Percentiles rank a stretch among this genome's conserved stretches.
Conservation (phyloP, 1,140 invertebrate genomes). For the Ridgeia piscesae region DNA sequence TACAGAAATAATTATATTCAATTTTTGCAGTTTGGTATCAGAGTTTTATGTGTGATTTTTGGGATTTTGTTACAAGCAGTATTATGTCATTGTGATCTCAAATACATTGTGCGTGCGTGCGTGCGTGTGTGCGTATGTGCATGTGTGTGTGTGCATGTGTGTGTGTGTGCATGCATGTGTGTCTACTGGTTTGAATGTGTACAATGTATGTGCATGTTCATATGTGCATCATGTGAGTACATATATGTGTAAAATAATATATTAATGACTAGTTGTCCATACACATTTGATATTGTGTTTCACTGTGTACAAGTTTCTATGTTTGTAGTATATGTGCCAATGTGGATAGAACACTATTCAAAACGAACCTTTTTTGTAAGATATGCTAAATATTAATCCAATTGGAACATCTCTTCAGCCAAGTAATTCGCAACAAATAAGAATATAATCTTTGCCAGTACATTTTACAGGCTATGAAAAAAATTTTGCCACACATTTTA, state of each 20-base stretch:
- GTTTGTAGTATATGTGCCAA: neutral
- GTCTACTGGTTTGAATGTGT: too few species aligned
- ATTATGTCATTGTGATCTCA: neutral
- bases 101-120: neutral
- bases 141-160: neutral
- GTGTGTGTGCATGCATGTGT: neutral
- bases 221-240: neutral
- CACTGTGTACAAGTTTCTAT: too few species aligned
- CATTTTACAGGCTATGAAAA: neutral
- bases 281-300: too few species aligned
- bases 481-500: neutral
- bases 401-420: neutral
- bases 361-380: neutral
- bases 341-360: neutral
- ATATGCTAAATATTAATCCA: neutral
- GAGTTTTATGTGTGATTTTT: neutral
- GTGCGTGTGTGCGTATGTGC: neutral
- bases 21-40: neutral
- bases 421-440: neutral
- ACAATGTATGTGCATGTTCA: neutral
- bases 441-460: neutral
- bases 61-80: neutral
- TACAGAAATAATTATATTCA: neutral
- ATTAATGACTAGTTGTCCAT: too few species aligned
- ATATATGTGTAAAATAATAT: neutral